phyloP scores from a whole-genome alignment of 2,888 invertebrate genomes.

The Mesopsocus fuscifrons region DNA sequence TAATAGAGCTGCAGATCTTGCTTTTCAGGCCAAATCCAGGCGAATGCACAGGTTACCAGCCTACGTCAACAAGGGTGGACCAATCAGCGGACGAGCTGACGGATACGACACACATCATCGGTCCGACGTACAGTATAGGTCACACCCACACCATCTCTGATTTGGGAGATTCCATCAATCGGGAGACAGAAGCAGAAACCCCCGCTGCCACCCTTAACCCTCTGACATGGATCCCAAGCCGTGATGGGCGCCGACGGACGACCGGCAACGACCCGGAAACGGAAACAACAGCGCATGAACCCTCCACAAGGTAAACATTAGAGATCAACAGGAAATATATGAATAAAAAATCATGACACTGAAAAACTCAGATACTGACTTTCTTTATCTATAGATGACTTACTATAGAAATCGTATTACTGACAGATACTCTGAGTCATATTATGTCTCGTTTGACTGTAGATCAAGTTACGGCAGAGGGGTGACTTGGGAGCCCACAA shows the following conservation, averaged over 20 bases:
- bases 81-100: not conserved
- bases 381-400: too few species aligned
- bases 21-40: slow-evolving; percentile 30
- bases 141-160: slow-evolving; percentile 18
- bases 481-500: slow-evolving; percentile 26
- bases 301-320: too few species aligned
- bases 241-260: not conserved
- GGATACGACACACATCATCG: slow-evolving; percentile 15
- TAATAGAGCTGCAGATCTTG: too few species aligned
- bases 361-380: too few species aligned
- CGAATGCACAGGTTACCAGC: slow-evolving; percentile 25
- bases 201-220: slow-evolving; percentile 7
- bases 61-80: slow-evolving; percentile 15
- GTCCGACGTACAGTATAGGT: slow-evolving; percentile 15
- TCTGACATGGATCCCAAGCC: slow-evolving; percentile 8
- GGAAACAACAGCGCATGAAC: slow-evolving; percentile 8
- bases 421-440: too few species aligned
- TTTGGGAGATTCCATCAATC: slow-evolving; percentile 5
- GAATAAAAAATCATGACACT: too few species aligned
- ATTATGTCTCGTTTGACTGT: too few species aligned
- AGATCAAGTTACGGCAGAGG: slow-evolving; percentile 32
- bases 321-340: too few species aligned
- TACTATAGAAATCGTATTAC: too few species aligned
- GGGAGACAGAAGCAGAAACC: not conserved
- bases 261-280: slow-evolving; percentile 18